Conservation (phyloP, 2,113 vertebrate species). For the Pseudopipra pipra region DNA sequence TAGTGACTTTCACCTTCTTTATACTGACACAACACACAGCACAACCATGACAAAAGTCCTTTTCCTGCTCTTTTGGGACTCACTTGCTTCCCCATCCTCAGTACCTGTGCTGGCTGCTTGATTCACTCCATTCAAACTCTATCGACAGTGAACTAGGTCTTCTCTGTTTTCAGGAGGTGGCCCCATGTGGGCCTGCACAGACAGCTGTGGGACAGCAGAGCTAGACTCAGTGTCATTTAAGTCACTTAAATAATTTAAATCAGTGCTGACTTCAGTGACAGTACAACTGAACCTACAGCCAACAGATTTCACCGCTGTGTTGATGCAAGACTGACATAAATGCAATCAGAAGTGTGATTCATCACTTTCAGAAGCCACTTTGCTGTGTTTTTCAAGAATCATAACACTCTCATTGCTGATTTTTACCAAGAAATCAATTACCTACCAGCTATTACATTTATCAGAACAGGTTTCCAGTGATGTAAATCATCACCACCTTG, state of each 20-base stretch:
- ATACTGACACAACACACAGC: not conserved
- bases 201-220: not conserved
- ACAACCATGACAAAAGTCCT: not conserved
- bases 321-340: not conserved
- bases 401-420: not conserved
- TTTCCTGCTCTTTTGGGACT: not conserved
- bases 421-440: constrained; percentile 24
- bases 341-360: not conserved
- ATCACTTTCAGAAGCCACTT: not conserved
- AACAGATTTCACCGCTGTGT: not conserved
- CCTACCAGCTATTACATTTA: not conserved
- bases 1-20: not conserved
- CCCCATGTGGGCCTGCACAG: not conserved
- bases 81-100: not conserved
- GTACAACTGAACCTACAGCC: not conserved
- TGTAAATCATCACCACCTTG: not conserved
- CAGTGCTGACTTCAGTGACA: not conserved
- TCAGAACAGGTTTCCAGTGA: not conserved
- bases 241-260: not conserved
- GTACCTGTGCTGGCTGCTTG: not conserved
- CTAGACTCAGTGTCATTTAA: not conserved
- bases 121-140: not conserved
- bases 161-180: not conserved
- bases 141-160: not conserved
- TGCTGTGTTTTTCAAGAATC: not conserved